Evolutionary conservation across 2,888 invertebrate species (phyloP).

Genomic region (Alloplasta piceator): DNA sequence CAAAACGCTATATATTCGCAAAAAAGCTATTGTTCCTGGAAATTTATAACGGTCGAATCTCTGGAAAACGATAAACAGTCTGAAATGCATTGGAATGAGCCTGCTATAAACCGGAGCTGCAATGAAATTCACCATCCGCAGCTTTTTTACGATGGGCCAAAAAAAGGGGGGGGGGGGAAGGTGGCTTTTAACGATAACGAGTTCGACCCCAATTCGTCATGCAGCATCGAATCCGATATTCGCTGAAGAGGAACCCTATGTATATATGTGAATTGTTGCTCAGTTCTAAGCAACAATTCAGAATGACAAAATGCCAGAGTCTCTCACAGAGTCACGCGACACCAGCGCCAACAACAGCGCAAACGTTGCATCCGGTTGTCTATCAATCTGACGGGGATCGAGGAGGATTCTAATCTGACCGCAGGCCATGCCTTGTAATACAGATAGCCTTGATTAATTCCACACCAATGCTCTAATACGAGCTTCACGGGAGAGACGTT

Average conservation of each 20-base stretch:
- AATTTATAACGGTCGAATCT: too few relatives aligned
- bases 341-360: constrained; percentile 18
- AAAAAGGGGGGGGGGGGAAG: neutral
- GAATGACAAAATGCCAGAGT: constrained; percentile 1
- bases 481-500: constrained; percentile 64
- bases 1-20: too few relatives aligned
- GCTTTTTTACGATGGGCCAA: neutral
- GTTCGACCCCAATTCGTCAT: neutral
- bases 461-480: constrained; percentile 71
- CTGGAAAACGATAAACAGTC: too few relatives aligned
- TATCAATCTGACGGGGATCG: constrained; percentile 65
- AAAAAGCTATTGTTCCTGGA: too few relatives aligned
- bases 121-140: neutral
- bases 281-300: constrained; percentile 35
- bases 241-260: neutral
- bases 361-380: constrained; percentile 44
- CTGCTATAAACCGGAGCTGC: too few relatives aligned
- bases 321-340: constrained; percentile 15
- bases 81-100: too few relatives aligned
- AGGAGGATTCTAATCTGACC: constrained; percentile 79
- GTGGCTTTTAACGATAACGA: neutral
- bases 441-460: constrained; percentile 80
- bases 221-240: neutral
- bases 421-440: constrained; percentile 79
- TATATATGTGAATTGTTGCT: too few relatives aligned